phyloP scores from a whole-genome alignment of 2,797 vertebrate species.

The Setipinna tenuifilis region DNA sequence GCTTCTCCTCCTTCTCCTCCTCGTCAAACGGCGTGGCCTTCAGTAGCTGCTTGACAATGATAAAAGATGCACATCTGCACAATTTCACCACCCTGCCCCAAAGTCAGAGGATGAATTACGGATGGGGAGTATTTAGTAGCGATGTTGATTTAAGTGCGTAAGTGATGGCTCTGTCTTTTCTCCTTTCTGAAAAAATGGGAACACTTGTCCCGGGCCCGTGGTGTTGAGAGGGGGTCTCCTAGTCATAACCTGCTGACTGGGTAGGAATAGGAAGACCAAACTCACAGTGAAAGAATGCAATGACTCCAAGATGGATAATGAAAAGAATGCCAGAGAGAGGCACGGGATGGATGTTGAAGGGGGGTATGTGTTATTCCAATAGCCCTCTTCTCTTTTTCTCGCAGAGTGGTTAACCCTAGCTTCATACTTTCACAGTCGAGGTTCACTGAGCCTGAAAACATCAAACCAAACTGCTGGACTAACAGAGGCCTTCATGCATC shows the following conservation, averaged over 20 bases:
- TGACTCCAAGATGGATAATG: slow-evolving; percentile 10
- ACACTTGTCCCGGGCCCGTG: slow-evolving; percentile 12
- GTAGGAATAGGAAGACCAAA: slow-evolving; percentile 29
- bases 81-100: slow-evolving; percentile 64
- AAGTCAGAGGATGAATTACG: slow-evolving; percentile 59
- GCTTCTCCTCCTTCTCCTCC: slow-evolving; percentile 13
- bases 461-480: slow-evolving; percentile 55
- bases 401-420: slow-evolving; percentile 31
- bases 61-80: slow-evolving; percentile 72
- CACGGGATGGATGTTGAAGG: neutral
- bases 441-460: slow-evolving; percentile 55
- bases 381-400: neutral
- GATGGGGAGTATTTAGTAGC: slow-evolving; percentile 63
- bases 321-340: neutral
- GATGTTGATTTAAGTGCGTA: slow-evolving; percentile 69
- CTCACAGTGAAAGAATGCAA: neutral
- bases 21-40: slow-evolving; percentile 55
- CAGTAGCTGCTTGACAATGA: slow-evolving; percentile 72
- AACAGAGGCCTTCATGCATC: slow-evolving; percentile 50
- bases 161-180: slow-evolving; percentile 67
- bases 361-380: neutral
- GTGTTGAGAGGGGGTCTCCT: slow-evolving; percentile 31
- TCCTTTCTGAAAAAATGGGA: slow-evolving; percentile 44
- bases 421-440: slow-evolving; percentile 53
- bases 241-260: slow-evolving; percentile 27